Conservation (phyloP, 2,797 vertebrate genomes). For the Diglossa cyanea region DNA sequence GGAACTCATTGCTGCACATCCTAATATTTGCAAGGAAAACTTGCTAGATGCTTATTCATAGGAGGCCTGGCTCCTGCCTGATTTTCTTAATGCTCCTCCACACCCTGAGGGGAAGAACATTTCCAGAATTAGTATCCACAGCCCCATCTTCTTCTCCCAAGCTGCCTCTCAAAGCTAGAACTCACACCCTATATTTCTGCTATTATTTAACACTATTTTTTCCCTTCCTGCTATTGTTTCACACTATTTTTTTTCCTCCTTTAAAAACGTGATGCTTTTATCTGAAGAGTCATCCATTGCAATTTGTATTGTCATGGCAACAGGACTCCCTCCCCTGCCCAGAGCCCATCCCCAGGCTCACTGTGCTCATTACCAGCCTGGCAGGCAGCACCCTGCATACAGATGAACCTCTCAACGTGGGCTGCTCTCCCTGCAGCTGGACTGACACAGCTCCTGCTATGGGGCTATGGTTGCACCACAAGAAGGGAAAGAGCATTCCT, state of each 20-base stretch:
- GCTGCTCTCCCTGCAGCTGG: neutral
- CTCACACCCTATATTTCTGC: neutral
- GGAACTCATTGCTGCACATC: neutral
- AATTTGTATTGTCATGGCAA: slow-evolving; percentile 39
- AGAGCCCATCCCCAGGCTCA: neutral
- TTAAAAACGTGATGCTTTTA: neutral
- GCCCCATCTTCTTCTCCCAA: neutral
- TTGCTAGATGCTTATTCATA: slow-evolving; percentile 3
- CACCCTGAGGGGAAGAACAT: neutral
- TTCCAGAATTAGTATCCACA: neutral
- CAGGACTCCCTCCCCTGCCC: neutral
- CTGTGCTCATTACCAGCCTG: neutral
- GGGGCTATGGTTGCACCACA: neutral
- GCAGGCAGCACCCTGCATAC: neutral
- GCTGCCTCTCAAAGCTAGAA: neutral
- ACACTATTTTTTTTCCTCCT: neutral
- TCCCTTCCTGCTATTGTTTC: neutral
- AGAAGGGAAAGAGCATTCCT: neutral
- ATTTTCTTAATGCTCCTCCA: neutral
- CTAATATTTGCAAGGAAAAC: slow-evolving; percentile 41
- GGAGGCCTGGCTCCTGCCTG: neutral
- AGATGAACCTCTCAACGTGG: neutral
- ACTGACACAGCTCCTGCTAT: neutral
- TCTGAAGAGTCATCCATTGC: neutral
- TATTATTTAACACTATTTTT: neutral